Evolutionary conservation across 2,113 vertebrate genomes (phyloP).

Genomic region (Oreotrochilus melanogaster): DNA sequence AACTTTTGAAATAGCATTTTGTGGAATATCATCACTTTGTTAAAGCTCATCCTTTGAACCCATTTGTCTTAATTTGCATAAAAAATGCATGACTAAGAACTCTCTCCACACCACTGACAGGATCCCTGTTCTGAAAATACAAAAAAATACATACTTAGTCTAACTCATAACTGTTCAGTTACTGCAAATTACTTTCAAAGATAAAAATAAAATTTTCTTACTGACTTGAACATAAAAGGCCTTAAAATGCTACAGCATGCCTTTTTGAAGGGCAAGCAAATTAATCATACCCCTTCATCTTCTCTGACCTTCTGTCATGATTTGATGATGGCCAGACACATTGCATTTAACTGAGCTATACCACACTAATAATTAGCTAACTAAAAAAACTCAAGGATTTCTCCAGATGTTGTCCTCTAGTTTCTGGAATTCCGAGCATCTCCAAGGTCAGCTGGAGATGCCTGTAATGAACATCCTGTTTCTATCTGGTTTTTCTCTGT

Average conservation of each 20-base stretch:
- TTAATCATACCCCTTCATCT: neutral
- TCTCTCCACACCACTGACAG: neutral
- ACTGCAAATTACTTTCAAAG: neutral
- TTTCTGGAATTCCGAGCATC: constrained; percentile 52
- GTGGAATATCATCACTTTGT: neutral
- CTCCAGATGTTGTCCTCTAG: constrained; percentile 15
- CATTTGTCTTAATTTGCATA: neutral
- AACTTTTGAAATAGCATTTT: neutral
- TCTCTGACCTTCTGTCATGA: neutral
- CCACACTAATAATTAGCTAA: neutral
- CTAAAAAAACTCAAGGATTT: neutral
- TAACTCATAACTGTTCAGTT: neutral
- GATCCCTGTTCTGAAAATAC: neutral
- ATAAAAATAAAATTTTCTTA: neutral
- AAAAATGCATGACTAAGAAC: neutral
- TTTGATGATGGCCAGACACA: neutral
- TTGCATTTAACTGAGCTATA: neutral
- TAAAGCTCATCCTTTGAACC: neutral
- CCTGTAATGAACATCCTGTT: constrained; percentile 50
- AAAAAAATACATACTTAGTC: neutral
- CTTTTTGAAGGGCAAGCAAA: neutral
- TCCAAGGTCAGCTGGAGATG: constrained; percentile 10
- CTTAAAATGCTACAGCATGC: neutral
- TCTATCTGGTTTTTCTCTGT: neutral
- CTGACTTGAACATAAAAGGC: neutral